Evolutionary conservation across 2,888 invertebrate genomes (phyloP), one percentile per base, ranked within the genome.

Genomic region (Exephanes ischioxanthus): DNA sequence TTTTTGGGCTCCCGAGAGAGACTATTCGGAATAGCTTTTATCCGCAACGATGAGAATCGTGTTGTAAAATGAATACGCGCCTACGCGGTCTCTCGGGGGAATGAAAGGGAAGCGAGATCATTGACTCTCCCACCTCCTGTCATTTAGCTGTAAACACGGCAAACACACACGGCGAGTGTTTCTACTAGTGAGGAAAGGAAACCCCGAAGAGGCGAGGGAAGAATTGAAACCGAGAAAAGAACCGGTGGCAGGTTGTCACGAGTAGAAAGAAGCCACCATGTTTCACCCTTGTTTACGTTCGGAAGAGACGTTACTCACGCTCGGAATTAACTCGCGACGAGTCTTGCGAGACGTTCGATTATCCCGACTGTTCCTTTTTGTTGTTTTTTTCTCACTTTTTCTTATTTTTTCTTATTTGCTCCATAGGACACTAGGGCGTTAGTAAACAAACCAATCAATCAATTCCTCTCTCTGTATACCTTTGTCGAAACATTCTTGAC

Each of bases 281-380:
- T 82, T 82, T 48, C 82, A 79, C 85, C 80, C 85, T 86, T 83
- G 85, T 86, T 86, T 86, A 86, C 85, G 76, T 80, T 80, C 73
- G 80, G 77, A 72, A 83, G 77, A 83, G 85, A 86, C 70, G 85
- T 86, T 86, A 86, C 83, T 83, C 83, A 86, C 72, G 83, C 77
- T 83, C 80, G 77, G 80, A 86, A 86, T 86, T 86, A 86, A 86
- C 85, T 83, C 80, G 75, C 73, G 81, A 75, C 71, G 37, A 84
- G 77, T 58, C 72, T 67, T 73, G 26, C 67, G 61, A 73, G 84
- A 80, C 67, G 68, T 45, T 70, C 41, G 67, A 77, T 80, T 73
- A 55, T 37, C 33, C 63, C 61, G 48, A 45, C 48, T 41, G 14
- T 53, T 80, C 53, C 72, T 81, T 81, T 55, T 63, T 53, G 16